Evolutionary conservation across 37 sponge, comb jelly and placozoan species (phyloP), one percentile per base, ranked within the genome.

Genomic region (Spongilla lacustris): DNA sequence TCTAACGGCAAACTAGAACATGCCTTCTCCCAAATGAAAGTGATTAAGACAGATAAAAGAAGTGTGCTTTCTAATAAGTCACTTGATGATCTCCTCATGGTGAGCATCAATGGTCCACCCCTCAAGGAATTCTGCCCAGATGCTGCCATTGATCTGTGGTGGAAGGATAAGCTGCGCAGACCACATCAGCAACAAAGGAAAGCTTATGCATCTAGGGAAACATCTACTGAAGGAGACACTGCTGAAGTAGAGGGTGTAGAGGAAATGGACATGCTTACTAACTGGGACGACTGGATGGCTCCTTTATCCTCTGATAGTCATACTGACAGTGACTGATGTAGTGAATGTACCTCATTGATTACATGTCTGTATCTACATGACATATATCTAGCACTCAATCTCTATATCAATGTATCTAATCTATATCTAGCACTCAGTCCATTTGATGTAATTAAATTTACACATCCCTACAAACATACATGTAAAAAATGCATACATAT

Each of bases 1-100:
- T 85, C 89, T 30, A 92, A 92, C 83, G 93, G 89, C 36, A 92
- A 88, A 50, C 79, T 92, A 21, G 86, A 92, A 70, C 36, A 85
- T 31, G 58, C 33, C 27, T 88, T 92, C 67, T 88, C 88, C 22
- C 31, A 66, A n/a, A 32, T 91, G 41, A 87, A 84, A 14, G 74
- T 87, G 25, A 91, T 91, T 41, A 87, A 91, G 74, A 58, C 49
- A 10, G 76, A 92, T 19, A 88, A 84, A 46, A 49, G 93, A 27
- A 31, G 86, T 23, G 38, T 36, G 58, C 89, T 92, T 50, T 25
- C 70, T 23, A 92, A 92, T 77, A 74, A 81, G 31, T 32, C 89
- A 12, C 83, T 92, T 2, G 73, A 88, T 80, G 86, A 92, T 41
- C 84, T 92, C 46, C 79, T 92, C 46, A 31, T 67, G 26, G 30